A percentile compares a stretch with the other conserved stretches of the same genome.
Evolutionary conservation across 2,888 invertebrate species (phyloP).

Genomic region (Luperina testacea): DNA sequence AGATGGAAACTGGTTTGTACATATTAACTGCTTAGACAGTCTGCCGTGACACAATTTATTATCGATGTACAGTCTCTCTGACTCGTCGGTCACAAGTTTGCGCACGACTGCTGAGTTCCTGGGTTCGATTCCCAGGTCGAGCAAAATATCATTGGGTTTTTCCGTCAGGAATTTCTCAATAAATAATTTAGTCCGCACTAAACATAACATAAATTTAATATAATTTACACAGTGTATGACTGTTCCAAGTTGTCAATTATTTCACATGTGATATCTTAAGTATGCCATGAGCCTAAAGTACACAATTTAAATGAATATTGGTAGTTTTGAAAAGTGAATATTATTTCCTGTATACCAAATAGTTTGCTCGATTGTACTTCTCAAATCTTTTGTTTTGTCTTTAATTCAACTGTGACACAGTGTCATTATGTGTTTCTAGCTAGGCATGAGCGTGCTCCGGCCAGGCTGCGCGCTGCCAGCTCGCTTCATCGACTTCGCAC

Average conservation of each 20-base stretch:
- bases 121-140: too few species aligned
- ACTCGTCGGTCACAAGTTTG: background rate
- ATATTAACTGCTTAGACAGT: background rate
- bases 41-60: background rate
- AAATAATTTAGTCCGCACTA: too few species aligned
- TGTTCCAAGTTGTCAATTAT: background rate
- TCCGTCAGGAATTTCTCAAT: too few species aligned
- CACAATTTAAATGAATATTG: background rate
- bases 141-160: too few species aligned
- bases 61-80: background rate
- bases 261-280: background rate
- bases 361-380: background rate
- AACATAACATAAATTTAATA: background rate
- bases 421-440: slow-evolving; percentile 8
- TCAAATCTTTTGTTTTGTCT: background rate
- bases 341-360: background rate
- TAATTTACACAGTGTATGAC: background rate
- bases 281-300: background rate
- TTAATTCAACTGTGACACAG: background rate
- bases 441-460: slow-evolving; percentile 20
- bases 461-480: slow-evolving; percentile 25
- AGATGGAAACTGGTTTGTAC: slow-evolving; percentile 32
- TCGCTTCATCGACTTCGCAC: slow-evolving; percentile 29
- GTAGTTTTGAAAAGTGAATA: too few species aligned
- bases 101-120: too few species aligned